Percentiles rank a stretch among this genome's conserved stretches.
Conservation (phyloP, 1,140 invertebrate species). For the Drosophila willistoni region DNA sequence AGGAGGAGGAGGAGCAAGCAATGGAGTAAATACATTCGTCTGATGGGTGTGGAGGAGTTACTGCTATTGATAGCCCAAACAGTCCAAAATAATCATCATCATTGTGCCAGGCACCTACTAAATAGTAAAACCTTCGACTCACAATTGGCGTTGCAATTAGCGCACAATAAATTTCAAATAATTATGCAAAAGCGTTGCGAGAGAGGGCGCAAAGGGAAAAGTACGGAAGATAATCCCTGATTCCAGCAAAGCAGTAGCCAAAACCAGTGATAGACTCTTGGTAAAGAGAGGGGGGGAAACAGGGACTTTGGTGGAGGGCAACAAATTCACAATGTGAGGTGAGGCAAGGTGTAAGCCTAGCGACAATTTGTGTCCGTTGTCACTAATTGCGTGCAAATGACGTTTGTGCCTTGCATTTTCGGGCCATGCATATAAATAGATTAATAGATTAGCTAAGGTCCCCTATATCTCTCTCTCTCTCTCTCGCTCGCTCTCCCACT, state of each 20-base stretch:
- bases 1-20: not conserved
- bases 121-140: conserved; percentile 34
- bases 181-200: conserved; percentile 51
- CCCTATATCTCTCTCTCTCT: not conserved
- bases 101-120: conserved; percentile 42
- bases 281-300: not conserved
- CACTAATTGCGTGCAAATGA: conserved; percentile 80
- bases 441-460: conserved; percentile 25
- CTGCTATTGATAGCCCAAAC: not conserved
- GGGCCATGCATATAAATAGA: conserved; percentile 69
- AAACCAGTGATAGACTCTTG: conserved; percentile 1
- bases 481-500: not conserved
- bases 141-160: conserved; percentile 59
- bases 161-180: conserved; percentile 69
- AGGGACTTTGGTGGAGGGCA: not conserved
- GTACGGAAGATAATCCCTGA: conserved; percentile 48
- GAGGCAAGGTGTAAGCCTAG: conserved; percentile 2
- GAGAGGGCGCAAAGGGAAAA: not conserved
- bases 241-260: conserved; percentile 38
- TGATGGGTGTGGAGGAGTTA: not conserved
- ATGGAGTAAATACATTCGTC: not conserved
- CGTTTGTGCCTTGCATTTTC: conserved; percentile 71
- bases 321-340: not conserved
- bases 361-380: conserved; percentile 66
- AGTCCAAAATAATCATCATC: conserved; percentile 2